Base-by-base conservation (phyloP, 2,113 vertebrate genomes). In the Peromyscus polionotus region DNA sequence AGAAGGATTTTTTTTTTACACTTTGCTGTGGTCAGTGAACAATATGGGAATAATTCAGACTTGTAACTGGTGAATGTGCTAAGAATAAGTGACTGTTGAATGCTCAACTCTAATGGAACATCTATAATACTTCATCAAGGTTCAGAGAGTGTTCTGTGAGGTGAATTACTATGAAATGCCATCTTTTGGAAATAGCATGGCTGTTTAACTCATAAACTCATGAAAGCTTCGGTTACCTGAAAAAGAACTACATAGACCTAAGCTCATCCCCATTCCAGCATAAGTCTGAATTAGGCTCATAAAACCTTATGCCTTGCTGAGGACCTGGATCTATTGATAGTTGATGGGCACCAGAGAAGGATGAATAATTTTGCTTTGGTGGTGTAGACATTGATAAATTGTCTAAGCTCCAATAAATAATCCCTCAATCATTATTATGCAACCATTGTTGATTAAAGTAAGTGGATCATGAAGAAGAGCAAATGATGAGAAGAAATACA, bases 11-110 rank as follows among this genome's bases (percentile, higher is more conserved):
- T 48, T 48, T 48, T 48, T 26, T 48, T 54, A 42, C 1, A 33
- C 51, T 79, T 33, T 51, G 13, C 14, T 26, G 1, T 79, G 28
- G 14, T 51, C 45, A 79, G 31, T 54, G 48, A 31, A 80, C 7
- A 20, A 54, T 51, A 7, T 9, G 7, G 0, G 42, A 31, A 1
- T 6, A 77, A 31, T 31, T 3, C 28, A 33, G 17, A 54, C 0
- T 10, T 14, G 16, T 54, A 20, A 51, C 14, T 8, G 28, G 77
- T 54, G 51, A 45, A 20, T 79, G 7, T 79, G 28, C 24, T 54
- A 3, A 79, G 16, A 54, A 19, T 79, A 33, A 54, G 31, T 36
- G 16, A 9, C 45, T 51, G 3, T 19, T 79, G 13, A 79, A 51
- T 33, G 13, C 7, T 51, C 48, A 51, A 13, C 16, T 48, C 9